phyloP scores from a whole-genome alignment of 2,797 vertebrate genomes.

The Thamnophis elegans region DNA sequence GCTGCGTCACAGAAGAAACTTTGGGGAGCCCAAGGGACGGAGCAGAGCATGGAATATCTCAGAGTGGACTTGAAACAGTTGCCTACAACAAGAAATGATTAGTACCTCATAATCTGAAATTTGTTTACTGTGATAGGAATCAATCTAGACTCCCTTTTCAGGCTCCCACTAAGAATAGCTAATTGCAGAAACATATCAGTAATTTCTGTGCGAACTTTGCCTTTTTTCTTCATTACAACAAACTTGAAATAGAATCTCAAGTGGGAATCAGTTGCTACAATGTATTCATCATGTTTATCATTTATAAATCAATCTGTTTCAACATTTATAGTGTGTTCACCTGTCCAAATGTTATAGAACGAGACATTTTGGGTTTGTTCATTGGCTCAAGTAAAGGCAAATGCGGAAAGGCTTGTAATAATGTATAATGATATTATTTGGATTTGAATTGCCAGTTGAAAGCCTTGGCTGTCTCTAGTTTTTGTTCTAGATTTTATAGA shows the following conservation, averaged over 20 bases:
- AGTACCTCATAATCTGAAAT: neutral
- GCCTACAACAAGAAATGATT: neutral
- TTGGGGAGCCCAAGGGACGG: neutral
- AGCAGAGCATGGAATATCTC: neutral
- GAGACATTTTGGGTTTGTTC: neutral
- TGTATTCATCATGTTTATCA: neutral
- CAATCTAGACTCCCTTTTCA: neutral
- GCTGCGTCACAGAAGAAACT: neutral
- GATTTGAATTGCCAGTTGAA: neutral
- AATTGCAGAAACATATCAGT: neutral
- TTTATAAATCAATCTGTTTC: neutral
- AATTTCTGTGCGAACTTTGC: neutral
- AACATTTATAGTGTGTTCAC: neutral
- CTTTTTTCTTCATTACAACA: neutral
- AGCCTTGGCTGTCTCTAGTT: neutral
- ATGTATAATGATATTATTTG: neutral
- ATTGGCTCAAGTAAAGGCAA: neutral
- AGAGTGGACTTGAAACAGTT: neutral
- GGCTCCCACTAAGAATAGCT: neutral
- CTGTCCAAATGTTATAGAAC: neutral
- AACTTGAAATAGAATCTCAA: neutral
- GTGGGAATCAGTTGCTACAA: neutral
- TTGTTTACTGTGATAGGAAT: neutral
- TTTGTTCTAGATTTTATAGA: neutral
- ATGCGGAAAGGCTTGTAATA: neutral